Base-by-base conservation (phyloP, 2,888 invertebrate species). In the Drosophila melanocephala region DNA sequence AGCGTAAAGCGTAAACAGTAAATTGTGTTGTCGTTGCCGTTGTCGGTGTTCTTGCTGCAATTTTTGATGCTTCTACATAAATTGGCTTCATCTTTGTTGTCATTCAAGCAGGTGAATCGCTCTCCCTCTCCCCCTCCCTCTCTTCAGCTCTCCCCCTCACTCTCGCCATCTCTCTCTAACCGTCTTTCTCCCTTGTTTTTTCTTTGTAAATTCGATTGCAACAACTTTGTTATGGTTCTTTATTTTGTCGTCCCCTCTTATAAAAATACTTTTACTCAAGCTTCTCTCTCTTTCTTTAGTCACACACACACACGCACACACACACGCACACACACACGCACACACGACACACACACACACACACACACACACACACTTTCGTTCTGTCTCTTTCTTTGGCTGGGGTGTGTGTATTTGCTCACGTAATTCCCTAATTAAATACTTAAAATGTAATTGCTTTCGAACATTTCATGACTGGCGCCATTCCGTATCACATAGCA, bases 371-470 rank as follows among this genome's bases (percentile, higher is more conserved):
- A 28, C 33, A 44, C 28, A 33, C 44, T 37, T 10, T 22, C 16
- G 28, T 37, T 39, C 28, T 47, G 30, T 6, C 50, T 50, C 28
- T 32, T n/a, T 33, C 14, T 9, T n/a, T 39, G 5, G 26, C 19
- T 2, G 28, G 63, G 67, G 67, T 67, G 63, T 70, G 75, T 84
- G 72, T 75, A 69, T 75, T 72, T 78, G 79, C 86, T 81, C 87
- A 87, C 90, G 90, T 88, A 87, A 87, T 90, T 88, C 77, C 87
- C 87, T 87, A 87, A 87, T 87, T 87, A 87, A 90, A 90, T 90
- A 90, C 90, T 89, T 87, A 87, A 87, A 87, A 89, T 90, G 87
- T 87, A 90, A 87, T 87, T 90, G 87, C 87, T 90, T 90, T 90
- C 90, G 89, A 87, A 88, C 84, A 72, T 77, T 86, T 77, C 81